These are phyloP conservation scores for Palythoa grandiflora DNA, from an alignment of 92 coral and sea anemone genomes.

Conservation along the genomic window DNA sequence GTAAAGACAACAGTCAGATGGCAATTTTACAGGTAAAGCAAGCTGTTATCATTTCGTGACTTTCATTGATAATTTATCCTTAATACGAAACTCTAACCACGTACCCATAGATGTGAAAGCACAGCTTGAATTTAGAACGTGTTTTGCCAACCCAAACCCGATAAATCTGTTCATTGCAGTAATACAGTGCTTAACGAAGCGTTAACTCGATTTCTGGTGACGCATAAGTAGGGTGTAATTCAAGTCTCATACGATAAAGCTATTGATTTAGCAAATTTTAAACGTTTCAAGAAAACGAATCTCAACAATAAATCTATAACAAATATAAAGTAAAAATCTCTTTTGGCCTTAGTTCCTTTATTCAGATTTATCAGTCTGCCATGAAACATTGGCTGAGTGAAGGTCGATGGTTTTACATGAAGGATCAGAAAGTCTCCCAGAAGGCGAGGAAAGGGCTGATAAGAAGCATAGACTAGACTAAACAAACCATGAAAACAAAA, in stretches of 20 bases:
- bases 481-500: constrained; percentile 25
- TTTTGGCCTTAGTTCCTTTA: not conserved
- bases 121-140: constrained; percentile 17
- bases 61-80: constrained; percentile 37
- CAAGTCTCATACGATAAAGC: not conserved
- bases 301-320: not conserved
- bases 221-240: not conserved
- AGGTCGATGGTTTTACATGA: not conserved
- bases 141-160: not conserved
- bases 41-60: constrained; percentile 33
- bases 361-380: not conserved
- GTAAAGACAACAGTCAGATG: constrained; percentile 60
- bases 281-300: not conserved
- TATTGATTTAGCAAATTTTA: not conserved
- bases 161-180: constrained; percentile 2
- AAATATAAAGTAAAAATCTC: not conserved
- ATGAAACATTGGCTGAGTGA: constrained; percentile 4
- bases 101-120: not conserved
- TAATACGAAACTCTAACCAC: constrained; percentile 4
- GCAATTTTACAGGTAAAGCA: constrained; percentile 81
- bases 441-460: not conserved
- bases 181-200: constrained; percentile 32
- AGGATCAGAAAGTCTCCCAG: constrained; percentile 12
- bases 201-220: constrained; percentile 6
- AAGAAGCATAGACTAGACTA: not conserved